These are phyloP conservation scores for Harpegnathos saltator DNA, from an alignment of 1,140 invertebrate genomes.

Conservation along the genomic window DNA sequence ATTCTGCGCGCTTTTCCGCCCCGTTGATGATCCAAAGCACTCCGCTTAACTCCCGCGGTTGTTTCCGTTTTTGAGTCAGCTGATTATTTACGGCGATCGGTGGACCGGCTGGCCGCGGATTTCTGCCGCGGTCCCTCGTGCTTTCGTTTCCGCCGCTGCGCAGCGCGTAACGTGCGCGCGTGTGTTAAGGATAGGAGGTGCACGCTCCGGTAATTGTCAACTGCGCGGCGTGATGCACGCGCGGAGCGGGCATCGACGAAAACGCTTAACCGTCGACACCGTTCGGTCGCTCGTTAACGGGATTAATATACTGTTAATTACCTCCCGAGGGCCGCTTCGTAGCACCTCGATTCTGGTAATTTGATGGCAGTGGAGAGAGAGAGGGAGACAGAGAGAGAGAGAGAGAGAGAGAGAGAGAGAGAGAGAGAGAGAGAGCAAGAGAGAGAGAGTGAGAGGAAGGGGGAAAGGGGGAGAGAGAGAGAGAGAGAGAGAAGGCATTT, in stretches of 20 bases:
- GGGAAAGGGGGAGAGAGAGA: background rate
- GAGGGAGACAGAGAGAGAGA: background rate
- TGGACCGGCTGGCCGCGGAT: background rate
- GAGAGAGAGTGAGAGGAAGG: background rate
- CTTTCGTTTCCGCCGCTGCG: no score
- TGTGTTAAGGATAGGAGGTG: no score
- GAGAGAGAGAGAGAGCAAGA: background rate
- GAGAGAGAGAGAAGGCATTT: background rate
- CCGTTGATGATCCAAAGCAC: conserved; percentile 38
- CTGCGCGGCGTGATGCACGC: background rate
- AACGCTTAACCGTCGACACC: conserved; percentile 15
- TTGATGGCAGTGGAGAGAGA: conserved; percentile 22
- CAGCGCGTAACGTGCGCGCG: no score
- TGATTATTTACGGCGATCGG: background rate
- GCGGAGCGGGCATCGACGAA: background rate
- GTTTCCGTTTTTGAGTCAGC: conserved; percentile 18
- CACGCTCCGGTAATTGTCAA: conserved; percentile 4
- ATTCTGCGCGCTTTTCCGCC: conserved; percentile 42
- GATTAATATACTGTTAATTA: conserved; percentile 68
- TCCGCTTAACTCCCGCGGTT: conserved; percentile 1
- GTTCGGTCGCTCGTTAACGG: conserved; percentile 33
- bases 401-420: background rate
- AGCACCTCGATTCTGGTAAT: conserved; percentile 56
- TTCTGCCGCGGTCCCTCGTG: no score
- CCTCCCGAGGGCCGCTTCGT: conserved; percentile 34